phyloP scores from a whole-genome alignment of 2,113 vertebrate species.

The Chiloscyllium plagiosum region DNA sequence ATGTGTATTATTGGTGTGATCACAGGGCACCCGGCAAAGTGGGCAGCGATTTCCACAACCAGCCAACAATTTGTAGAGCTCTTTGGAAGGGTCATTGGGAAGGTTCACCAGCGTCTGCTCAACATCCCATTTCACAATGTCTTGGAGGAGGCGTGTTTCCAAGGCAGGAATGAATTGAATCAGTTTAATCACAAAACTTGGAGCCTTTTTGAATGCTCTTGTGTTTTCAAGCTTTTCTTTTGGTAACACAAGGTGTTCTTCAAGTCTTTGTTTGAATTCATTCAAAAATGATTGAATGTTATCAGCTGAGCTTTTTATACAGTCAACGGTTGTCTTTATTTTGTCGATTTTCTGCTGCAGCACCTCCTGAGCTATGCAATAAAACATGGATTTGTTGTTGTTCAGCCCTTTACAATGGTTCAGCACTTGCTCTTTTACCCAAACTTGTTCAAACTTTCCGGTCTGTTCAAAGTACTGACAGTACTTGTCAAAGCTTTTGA shows the following conservation, averaged over 20 bases:
- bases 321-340: not conserved
- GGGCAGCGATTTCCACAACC: slow-evolving; percentile 38
- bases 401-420: not conserved
- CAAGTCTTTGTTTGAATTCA: slow-evolving; percentile 25
- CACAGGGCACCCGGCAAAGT: slow-evolving; percentile 31
- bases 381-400: not conserved
- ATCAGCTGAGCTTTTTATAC: not conserved
- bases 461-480: not conserved
- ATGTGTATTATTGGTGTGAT: not conserved
- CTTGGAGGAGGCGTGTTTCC: not conserved
- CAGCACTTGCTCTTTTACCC: not conserved
- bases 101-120: not conserved
- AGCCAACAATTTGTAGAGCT: slow-evolving; percentile 18
- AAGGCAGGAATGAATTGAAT: not conserved
- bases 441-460: not conserved
- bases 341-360: not conserved
- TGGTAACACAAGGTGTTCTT: not conserved
- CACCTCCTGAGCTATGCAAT: not conserved
- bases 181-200: slow-evolving; percentile 30
- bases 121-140: slow-evolving; percentile 1
- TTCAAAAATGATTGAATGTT: not conserved
- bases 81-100: slow-evolving; percentile 12
- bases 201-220: not conserved
- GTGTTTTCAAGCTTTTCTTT: not conserved
- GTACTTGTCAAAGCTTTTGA: not conserved